phyloP scores from a whole-genome alignment of 92 coral and sea anemone genomes.

The Epizoanthus rinbou region DNA sequence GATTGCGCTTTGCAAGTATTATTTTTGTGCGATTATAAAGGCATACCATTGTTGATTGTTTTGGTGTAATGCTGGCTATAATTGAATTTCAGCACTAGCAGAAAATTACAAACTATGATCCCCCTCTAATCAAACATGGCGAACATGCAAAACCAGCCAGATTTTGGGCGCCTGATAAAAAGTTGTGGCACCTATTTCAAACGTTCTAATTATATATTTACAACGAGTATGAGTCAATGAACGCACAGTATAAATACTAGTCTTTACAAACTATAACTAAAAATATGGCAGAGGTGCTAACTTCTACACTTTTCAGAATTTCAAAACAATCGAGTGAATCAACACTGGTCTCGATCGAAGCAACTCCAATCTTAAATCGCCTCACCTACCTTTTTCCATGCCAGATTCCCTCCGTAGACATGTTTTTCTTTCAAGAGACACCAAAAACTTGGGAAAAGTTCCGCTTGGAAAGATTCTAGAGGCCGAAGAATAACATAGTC shows the following conservation, averaged over 20 bases:
- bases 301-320: constrained; percentile 5
- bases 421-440: not conserved
- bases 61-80: constrained; percentile 5
- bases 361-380: not conserved
- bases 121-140: not conserved
- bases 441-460: not conserved
- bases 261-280: not conserved
- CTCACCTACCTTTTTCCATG: constrained; percentile 5
- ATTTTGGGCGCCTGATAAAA: not conserved
- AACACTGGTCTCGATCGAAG: constrained; percentile 1
- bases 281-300: constrained; percentile 14
- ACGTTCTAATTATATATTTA: not conserved
- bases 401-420: not conserved
- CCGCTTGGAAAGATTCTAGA: not conserved
- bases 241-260: not conserved
- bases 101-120: constrained; percentile 10
- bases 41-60: not conserved
- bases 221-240: not conserved
- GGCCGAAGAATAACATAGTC: not conserved
- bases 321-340: constrained; percentile 23
- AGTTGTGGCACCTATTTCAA: not conserved
- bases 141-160: not conserved
- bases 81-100: not conserved
- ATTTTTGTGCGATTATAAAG: not conserved
- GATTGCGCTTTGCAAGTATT: constrained; percentile 18